A percentile compares a stretch with the other conserved stretches of the same genome.
phyloP scores from a whole-genome alignment of 2,113 vertebrate genomes.

The Campylorhamphus procurvoides region DNA sequence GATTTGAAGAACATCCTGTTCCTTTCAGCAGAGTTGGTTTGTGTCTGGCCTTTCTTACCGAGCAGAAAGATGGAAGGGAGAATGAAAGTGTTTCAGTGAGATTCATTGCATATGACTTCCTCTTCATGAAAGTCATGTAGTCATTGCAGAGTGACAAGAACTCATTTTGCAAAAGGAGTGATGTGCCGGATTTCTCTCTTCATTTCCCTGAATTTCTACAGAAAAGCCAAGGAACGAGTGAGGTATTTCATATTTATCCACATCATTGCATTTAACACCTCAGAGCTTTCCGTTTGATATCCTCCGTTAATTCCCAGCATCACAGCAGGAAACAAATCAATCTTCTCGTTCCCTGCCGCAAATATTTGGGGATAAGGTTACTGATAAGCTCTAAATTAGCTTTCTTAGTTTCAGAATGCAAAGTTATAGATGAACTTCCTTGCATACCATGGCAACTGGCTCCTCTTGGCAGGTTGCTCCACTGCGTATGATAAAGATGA shows the following conservation, averaged over 20 bases:
- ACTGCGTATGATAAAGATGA: neutral
- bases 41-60: neutral
- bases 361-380: conserved; percentile 21
- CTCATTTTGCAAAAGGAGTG: neutral
- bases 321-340: conserved; percentile 13
- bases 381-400: neutral
- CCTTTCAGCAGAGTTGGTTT: neutral
- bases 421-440: neutral
- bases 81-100: neutral
- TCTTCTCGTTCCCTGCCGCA: neutral
- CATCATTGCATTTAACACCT: neutral
- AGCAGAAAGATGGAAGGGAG: neutral
- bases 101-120: neutral
- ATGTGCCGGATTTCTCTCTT: neutral
- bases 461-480: neutral
- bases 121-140: neutral
- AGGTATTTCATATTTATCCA: neutral
- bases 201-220: neutral
- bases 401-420: neutral
- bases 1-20: neutral
- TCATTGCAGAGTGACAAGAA: neutral
- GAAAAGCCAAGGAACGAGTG: neutral
- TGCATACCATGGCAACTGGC: neutral
- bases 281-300: conserved; percentile 28
- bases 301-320: conserved; percentile 12